A percentile compares a stretch with the other conserved stretches of the same genome.
These are phyloP conservation scores for Sarcophaga caerulescens DNA, from an alignment of 2,888 invertebrate genomes.

Conservation along the genomic window DNA sequence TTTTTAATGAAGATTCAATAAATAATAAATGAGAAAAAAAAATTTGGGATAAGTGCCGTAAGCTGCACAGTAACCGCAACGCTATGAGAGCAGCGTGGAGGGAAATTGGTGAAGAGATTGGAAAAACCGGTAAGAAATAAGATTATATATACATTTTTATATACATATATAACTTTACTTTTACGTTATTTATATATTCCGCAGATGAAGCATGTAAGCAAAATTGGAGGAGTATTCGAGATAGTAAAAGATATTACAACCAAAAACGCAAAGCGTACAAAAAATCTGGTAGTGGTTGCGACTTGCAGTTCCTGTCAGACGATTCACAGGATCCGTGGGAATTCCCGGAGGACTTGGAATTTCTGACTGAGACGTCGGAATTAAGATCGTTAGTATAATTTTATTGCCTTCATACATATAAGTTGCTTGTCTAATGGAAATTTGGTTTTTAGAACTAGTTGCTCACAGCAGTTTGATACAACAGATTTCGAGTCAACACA, in stretches of 20 bases:
- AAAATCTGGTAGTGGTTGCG: slow-evolving; percentile 21
- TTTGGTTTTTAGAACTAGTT: neutral
- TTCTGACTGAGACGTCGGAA: neutral
- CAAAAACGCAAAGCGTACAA: neutral
- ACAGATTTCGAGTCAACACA: neutral
- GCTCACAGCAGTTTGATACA: neutral
- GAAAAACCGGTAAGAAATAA: neutral
- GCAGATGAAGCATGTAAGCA: slow-evolving; percentile 11
- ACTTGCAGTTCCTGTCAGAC: slow-evolving; percentile 8
- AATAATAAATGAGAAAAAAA: no score
- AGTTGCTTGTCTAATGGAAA: no score
- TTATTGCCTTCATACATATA: no score
- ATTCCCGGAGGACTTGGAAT: slow-evolving; percentile 5
- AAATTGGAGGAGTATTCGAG: slow-evolving; percentile 4
- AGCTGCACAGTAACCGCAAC: no score
- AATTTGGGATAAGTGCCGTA: no score
- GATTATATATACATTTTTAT: no score
- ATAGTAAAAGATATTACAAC: neutral
- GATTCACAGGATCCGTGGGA: slow-evolving; percentile 20
- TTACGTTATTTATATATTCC: no score
- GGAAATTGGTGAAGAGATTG: neutral
- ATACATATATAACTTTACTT: no score
- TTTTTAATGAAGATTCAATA: no score
- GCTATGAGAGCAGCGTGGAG: no score
- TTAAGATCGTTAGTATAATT: slow-evolving; percentile 7